Base-by-base conservation (phyloP, 2,888 invertebrate genomes). In the Drosophila hamatofila region DNA sequence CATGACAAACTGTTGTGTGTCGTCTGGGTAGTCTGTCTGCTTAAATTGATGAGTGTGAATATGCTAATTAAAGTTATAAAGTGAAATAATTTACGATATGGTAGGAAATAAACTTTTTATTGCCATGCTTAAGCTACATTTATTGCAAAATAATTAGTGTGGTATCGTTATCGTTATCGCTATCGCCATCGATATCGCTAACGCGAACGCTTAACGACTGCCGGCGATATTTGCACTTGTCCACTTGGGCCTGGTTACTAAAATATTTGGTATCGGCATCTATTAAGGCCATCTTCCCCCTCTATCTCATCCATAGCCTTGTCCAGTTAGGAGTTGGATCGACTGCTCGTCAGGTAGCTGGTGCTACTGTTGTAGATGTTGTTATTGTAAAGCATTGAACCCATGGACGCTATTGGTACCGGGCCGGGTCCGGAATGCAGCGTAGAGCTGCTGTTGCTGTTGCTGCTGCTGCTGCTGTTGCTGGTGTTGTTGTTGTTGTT, bases 341-440 rank as follows among this genome's bases (percentile, higher is more conserved):
- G 81, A n/a, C 64, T 56, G 54, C 83, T 76, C 21, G 64, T 44
- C 21, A 85, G 65, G 51, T 82, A 78, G 55, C 66, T 72, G 9
- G 42, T 72, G 66, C 48, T 52, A 35, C 48, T 69, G 46, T 61
- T 65, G 16, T 69, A 69, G 9, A 66, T 60, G 66, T 72, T 54
- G 69, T 80, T 83, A 90, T 84, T 91, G 91, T 92, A 91, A 78
- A 91, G 92, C 93, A 94, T 94, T 91, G 94, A 94, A 84, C 89
- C 92, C 92, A 92, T 93, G 92, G 92, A 91, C 92, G 94, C 93
- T 88, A 93, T 78, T 49, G 79, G 61, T n/a, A 62, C 70, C 46
- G 78, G 52, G 41, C 75, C 72, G 57, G 60, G 25, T 33, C 72
- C 85, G 72, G 95, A 94, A 86, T 95, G 94, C 84, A 95, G 94